phyloP scores from a whole-genome alignment of 1,140 invertebrate genomes.

The Halyomorpha halys region DNA sequence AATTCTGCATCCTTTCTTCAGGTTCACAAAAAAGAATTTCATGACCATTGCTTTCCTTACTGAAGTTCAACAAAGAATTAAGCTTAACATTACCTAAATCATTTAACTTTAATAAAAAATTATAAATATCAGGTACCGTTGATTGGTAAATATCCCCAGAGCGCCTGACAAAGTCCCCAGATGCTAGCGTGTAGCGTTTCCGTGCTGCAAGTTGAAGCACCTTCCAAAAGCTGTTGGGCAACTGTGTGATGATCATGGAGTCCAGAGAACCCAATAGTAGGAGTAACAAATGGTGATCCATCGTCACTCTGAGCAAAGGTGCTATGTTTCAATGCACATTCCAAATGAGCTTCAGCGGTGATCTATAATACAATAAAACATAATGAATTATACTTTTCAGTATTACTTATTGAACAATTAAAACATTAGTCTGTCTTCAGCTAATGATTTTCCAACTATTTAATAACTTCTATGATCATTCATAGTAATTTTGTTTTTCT shows the following conservation, averaged over 20 bases:
- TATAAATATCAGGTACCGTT: neutral
- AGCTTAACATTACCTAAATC: too few relatives aligned
- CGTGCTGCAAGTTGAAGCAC: neutral
- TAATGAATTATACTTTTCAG: too few relatives aligned
- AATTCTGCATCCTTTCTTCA: too few relatives aligned
- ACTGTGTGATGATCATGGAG: slow-evolving; percentile 42
- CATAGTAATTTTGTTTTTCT: too few relatives aligned
- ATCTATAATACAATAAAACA: slow-evolving; percentile 31
- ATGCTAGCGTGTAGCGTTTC: slow-evolving; percentile 42
- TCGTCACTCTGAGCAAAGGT: slow-evolving; percentile 38
- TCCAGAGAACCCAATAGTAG: slow-evolving; percentile 34
- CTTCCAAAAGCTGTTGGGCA: slow-evolving; percentile 37
- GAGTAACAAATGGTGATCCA: slow-evolving; percentile 39
- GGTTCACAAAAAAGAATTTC: too few relatives aligned
- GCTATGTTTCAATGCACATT: slow-evolving; percentile 40
- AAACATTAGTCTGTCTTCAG: too few relatives aligned
- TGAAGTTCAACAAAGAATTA: too few relatives aligned
- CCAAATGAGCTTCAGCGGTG: slow-evolving; percentile 40
- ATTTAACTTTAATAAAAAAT: too few relatives aligned
- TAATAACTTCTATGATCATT: too few relatives aligned
- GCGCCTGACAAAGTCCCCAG: slow-evolving; percentile 68
- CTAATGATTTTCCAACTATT: too few relatives aligned
- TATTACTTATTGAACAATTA: too few relatives aligned
- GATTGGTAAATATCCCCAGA: slow-evolving; percentile 60
- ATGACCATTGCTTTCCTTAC: too few relatives aligned